Evolutionary conservation across 2,113 vertebrate species (phyloP).

Genomic region (Prunella himalayana): DNA sequence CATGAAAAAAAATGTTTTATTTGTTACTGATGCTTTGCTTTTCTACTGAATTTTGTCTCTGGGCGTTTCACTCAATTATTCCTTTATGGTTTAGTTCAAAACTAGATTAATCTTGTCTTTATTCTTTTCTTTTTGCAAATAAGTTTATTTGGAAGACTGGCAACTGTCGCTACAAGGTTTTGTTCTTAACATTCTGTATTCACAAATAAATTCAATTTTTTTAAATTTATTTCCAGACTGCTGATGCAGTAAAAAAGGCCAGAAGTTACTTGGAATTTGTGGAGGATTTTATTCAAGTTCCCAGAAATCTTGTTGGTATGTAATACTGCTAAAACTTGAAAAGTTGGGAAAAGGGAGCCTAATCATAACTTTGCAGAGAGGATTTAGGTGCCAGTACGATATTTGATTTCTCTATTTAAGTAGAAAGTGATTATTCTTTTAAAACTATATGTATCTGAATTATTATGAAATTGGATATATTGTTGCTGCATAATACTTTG

Average conservation of each 20-base stretch:
- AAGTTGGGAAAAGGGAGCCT: not conserved
- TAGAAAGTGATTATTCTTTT: not conserved
- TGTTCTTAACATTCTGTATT: not conserved
- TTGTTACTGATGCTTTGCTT: not conserved
- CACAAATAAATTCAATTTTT: not conserved
- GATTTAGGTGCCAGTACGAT: not conserved
- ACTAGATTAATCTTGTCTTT: not conserved
- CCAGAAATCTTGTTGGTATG: slow-evolving; percentile 84
- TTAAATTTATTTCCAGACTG: slow-evolving; percentile 68
- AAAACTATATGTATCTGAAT: not conserved
- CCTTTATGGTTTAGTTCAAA: not conserved
- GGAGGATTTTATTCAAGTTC: slow-evolving; percentile 85
- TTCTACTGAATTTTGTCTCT: not conserved
- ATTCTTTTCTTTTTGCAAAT: not conserved
- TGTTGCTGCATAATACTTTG: not conserved
- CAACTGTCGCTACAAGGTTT: not conserved
- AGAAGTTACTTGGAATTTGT: slow-evolving; percentile 85
- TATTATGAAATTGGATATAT: not conserved
- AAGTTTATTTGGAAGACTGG: not conserved
- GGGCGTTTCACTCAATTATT: not conserved
- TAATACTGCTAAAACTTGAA: slow-evolving; percentile 52
- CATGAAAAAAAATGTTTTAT: not conserved
- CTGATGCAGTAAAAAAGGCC: slow-evolving; percentile 82
- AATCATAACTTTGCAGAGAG: not conserved
- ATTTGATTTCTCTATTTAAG: not conserved